phyloP scores from a whole-genome alignment of 2,797 vertebrate genomes.

The Sitta carolinensis region DNA sequence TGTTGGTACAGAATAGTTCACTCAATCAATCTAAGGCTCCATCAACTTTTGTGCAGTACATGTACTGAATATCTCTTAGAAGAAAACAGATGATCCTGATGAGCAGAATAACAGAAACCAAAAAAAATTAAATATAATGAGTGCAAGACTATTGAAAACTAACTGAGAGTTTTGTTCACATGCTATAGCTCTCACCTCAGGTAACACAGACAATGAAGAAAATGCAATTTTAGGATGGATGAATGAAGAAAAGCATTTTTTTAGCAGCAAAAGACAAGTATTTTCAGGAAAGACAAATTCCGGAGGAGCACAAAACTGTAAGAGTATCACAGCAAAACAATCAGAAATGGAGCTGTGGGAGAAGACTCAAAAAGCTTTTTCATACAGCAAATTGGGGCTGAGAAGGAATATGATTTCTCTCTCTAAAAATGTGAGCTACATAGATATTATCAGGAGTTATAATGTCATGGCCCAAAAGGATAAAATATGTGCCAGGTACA shows the following conservation, averaged over 20 bases:
- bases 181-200: background rate
- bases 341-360: background rate
- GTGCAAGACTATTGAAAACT: background rate
- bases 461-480: background rate
- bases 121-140: background rate
- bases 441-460: background rate
- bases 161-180: background rate
- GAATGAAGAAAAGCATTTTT: background rate
- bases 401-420: background rate
- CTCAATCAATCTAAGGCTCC: background rate
- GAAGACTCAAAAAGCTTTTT: background rate
- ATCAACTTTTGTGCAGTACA: background rate
- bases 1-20: background rate
- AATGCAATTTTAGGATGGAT: background rate
- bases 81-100: background rate
- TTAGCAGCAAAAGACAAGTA: background rate
- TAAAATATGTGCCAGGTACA: background rate
- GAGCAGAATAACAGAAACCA: background rate
- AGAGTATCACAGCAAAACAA: background rate
- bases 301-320: background rate
- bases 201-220: background rate
- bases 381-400: background rate
- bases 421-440: background rate
- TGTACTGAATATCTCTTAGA: background rate
- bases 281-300: background rate